Evolutionary conservation across 2,113 vertebrate species (phyloP), one percentile per base, ranked within the genome.

Genomic region (Bettongia penicillata): DNA sequence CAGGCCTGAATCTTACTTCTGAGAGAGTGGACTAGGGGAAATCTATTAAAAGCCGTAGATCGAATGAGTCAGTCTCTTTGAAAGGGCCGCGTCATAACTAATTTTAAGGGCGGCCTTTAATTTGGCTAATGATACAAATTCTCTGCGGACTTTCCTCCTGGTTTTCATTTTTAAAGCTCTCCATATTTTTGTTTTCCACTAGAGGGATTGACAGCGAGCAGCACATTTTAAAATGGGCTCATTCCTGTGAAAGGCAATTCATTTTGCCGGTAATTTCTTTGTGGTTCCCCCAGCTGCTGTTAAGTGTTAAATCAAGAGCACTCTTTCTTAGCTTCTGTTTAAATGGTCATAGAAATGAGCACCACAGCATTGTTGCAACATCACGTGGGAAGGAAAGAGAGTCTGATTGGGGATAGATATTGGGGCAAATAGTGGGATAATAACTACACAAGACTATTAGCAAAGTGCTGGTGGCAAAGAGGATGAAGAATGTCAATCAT

Each of bases 121-220:
- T 93, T 92, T 77, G 12, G 93, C 94, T 91, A 25, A 49, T 91
- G 92, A 94, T 48, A 57, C 49, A 14, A 31, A 90, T 90, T 48
- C 91, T 94, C 94, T 0, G 4, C 55, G 43, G 89, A 49, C 50
- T 61, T 77, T 77, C 55, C 92, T 94, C 43, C 84, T 19, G 91
- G 55, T 90, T 93, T 24, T 47, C 90, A 84, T 92, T 10, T 43
- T 93, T 90, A 57, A 92, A 92, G 26, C 10, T 28, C 2, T 47
- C 25, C 0, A 0, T 4, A 0, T 96, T 94, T 68, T 43, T 77
- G 95, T 93, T 84, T 92, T 95, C 95, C 0, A 0, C 24, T 90
- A 61, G 47, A 1, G 0, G n/a, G 77, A 84, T 0, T 31, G 68
- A 10, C 91, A 9, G 0, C 0, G 0, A 22, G 51, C 19, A 12